Evolutionary conservation across 2,113 vertebrate species (phyloP).

Genomic region (Eclectus roratus): DNA sequence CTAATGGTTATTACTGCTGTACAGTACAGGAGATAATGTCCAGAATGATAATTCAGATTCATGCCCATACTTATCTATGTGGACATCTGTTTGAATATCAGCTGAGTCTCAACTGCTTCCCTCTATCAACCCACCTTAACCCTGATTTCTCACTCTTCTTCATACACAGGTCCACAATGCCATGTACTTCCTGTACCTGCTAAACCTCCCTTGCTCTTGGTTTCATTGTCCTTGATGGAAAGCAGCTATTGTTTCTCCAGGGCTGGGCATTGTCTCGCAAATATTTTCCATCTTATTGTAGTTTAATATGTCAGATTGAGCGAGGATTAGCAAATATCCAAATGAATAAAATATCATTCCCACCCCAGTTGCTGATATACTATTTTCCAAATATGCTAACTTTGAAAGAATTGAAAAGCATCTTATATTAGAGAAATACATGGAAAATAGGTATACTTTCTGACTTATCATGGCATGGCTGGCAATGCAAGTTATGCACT

Average conservation of each 20-base stretch:
- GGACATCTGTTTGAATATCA: not conserved
- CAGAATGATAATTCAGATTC: not conserved
- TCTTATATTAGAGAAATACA: not conserved
- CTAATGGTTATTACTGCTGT: conserved; percentile 43
- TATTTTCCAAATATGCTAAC: not conserved
- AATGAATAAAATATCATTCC: not conserved
- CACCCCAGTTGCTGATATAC: not conserved
- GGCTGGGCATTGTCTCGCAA: not conserved
- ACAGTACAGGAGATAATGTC: not conserved
- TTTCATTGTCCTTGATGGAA: not conserved
- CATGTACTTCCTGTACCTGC: not conserved
- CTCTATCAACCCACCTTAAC: not conserved
- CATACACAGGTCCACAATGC: not conserved
- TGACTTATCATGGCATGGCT: not conserved
- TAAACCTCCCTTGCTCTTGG: not conserved
- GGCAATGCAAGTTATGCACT: not conserved
- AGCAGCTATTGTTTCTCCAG: not conserved
- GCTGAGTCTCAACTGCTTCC: not conserved
- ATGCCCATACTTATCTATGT: not conserved
- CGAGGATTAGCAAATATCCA: not conserved
- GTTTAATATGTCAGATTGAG: not conserved
- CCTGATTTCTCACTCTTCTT: not conserved
- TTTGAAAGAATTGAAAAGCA: not conserved
- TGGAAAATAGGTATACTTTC: not conserved
- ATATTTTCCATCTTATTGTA: not conserved